Conservation (phyloP, 2,797 vertebrate species). For the Pseudochirops corinnae region DNA sequence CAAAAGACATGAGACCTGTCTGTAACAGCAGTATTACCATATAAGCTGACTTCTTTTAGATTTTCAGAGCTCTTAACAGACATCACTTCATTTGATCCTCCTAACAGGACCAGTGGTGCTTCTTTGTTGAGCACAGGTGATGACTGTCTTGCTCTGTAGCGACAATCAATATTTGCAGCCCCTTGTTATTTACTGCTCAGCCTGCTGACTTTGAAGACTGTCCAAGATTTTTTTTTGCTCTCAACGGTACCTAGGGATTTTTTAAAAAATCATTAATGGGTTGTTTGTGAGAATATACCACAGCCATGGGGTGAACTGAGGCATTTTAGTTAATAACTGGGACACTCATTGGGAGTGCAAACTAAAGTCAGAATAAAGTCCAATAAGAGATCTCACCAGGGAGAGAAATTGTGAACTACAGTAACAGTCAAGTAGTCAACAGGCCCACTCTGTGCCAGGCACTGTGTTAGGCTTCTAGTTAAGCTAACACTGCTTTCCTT, state of each 20-base stretch:
- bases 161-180: not conserved
- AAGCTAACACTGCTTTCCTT: not conserved
- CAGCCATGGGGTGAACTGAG: not conserved
- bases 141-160: not conserved
- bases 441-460: not conserved
- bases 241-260: not conserved
- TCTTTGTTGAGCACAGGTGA: not conserved
- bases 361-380: not conserved
- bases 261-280: not conserved
- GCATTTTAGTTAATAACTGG: not conserved
- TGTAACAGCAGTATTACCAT: not conserved
- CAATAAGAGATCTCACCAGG: not conserved
- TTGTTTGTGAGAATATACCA: not conserved
- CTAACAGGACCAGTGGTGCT: not conserved
- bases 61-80: not conserved
- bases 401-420: not conserved
- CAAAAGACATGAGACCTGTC: not conserved
- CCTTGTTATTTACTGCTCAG: not conserved
- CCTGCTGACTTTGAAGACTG: not conserved
- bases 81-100: not conserved
- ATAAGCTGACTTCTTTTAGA: not conserved
- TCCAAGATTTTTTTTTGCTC: not conserved
- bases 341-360: not conserved
- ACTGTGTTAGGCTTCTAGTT: not conserved
- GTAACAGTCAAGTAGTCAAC: not conserved